Evolutionary conservation across 2,113 vertebrate species (phyloP), one percentile per base, ranked within the genome.

Genomic region (Thalassarche chlororhynchos): DNA sequence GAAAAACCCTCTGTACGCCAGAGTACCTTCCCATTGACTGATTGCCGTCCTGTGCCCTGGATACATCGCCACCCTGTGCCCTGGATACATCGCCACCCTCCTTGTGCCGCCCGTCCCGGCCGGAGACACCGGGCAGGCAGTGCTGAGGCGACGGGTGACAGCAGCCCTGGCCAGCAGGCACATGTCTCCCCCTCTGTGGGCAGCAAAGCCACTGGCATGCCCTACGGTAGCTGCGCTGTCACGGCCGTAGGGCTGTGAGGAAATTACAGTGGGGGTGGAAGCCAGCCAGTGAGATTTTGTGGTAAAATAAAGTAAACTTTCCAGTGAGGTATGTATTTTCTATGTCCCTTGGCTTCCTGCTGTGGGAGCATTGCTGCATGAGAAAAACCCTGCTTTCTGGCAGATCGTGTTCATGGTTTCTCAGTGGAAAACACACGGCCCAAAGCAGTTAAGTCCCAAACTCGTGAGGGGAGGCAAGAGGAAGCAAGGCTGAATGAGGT

Each of bases 241-340:
- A 91, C 3, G 0, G 91, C 68, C 34, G 6, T 72, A 84, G 0
- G 24, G 79, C 80, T 95, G 78, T 74, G 82, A 97, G 96, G 95
- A 96, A 97, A 97, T 83, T 83, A 93, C 97, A 95, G 64, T 89
- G 96, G 94, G 95, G 94, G 94, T 96, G 96, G 95, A 95, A 96
- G 91, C 21, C 89, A 96, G 93, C 42, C 95, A 94, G 91, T 71
- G 54, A 91, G 84, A 96, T 96, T 93, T 65, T 77, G 94, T 90
- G 94, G 96, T 95, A 87, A 96, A 95, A 91, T 71, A 94, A 95
- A 94, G 74, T 82, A 84, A 96, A 96, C 94, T 96, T 96, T 97
- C 93, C 96, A 96, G 87, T 96, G 94, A 97, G 58, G 93, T 94
- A 87, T 38, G 81, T 95, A 93, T 93, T 96, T 96, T 94, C 78